These are phyloP conservation scores for Drosophila arawakana DNA, from an alignment of 1,140 invertebrate species.

Conservation along the genomic window DNA sequence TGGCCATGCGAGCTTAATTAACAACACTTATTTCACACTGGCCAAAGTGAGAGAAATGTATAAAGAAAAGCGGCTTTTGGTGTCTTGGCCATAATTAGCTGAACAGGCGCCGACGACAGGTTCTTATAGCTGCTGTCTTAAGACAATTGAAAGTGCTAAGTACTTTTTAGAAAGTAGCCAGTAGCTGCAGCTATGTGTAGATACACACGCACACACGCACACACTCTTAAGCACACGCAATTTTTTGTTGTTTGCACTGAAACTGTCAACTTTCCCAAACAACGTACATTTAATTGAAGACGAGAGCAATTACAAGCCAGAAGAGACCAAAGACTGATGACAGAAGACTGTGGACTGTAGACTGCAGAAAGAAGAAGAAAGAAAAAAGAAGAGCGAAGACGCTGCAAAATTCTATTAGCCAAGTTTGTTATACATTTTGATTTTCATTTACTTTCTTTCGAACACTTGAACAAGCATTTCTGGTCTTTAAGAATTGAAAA, in stretches of 20 bases:
- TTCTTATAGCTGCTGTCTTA: slow-evolving; percentile 45
- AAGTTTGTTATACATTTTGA: slow-evolving; percentile 14
- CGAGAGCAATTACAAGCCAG: slow-evolving; percentile 37
- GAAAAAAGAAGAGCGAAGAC: too few relatives aligned
- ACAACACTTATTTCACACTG: slow-evolving; percentile 41
- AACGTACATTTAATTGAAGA: slow-evolving; percentile 41
- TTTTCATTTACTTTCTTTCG: slow-evolving; percentile 54
- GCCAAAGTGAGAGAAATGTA: background rate
- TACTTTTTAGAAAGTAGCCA: slow-evolving; percentile 61
- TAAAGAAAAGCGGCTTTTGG: slow-evolving; percentile 39
- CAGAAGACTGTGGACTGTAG: slow-evolving; percentile 2
- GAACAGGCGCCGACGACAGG: slow-evolving; percentile 44
- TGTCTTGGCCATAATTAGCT: slow-evolving; percentile 49
- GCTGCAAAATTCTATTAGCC: too few relatives aligned
- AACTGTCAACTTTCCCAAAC: slow-evolving; percentile 63
- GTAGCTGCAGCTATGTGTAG: slow-evolving; percentile 7
- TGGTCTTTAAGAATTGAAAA: slow-evolving; percentile 38
- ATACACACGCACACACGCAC: slow-evolving; percentile 17
- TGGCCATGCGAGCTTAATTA: slow-evolving; percentile 47
- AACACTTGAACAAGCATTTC: slow-evolving; percentile 18
- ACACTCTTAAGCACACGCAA: slow-evolving; percentile 11
- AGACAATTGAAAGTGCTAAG: slow-evolving; percentile 68
- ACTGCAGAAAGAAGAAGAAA: slow-evolving; percentile 1
- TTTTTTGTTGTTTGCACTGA: slow-evolving; percentile 45
- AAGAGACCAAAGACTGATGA: slow-evolving; percentile 10